Base-by-base conservation (phyloP, 2,888 invertebrate species). In the Acanthococcus lagerstroemiae region DNA sequence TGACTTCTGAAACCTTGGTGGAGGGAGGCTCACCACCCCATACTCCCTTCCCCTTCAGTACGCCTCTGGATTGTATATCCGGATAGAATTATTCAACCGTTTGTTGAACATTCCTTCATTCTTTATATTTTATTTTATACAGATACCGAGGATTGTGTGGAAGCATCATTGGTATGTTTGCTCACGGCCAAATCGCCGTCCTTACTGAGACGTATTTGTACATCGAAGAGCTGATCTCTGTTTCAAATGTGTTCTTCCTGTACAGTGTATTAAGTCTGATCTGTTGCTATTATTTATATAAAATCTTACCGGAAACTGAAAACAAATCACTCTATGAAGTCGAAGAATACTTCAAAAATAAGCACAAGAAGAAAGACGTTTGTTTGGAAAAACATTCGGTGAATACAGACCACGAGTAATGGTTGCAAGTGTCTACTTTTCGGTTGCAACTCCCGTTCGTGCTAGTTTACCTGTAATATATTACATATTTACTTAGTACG, bases 291-390 rank as follows among this genome's bases (percentile, higher is more conserved):
- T 57, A 57, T 17, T 37, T 57, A 17, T 44, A 57, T 19, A n/a
- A 44, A 24, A 22, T n/a, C 25, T 45, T 57, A 24, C 57, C 57
- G 2, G 57, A 57, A 45, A 57, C 57, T 4, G 57, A 57, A 24
- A 57, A 57, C 22, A 57, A 45, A 57, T 24, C 57, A 2, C 6
- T 57, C 4, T 45, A 57, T 15, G 57, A 57, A 45, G 45, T 57
- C n/a, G 57, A 57, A 57, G 57, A 57, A 9, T 24, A 57, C 45
- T 57, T 57, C 9, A 44, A 45, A 25, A 45, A 24, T n/a, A 44
- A 21, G 24, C 21, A n/a, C 5, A 2, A 17, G 30, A 45, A 21
- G 37, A 21, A 30, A 25, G 37, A 57, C 45, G 22, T 37, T 37
- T 37, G 37, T n/a, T n/a, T n/a, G n/a, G n/a, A n/a, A n/a, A n/a